Base-by-base conservation (phyloP, 2,797 vertebrate species). In the Syngnathus acus region DNA sequence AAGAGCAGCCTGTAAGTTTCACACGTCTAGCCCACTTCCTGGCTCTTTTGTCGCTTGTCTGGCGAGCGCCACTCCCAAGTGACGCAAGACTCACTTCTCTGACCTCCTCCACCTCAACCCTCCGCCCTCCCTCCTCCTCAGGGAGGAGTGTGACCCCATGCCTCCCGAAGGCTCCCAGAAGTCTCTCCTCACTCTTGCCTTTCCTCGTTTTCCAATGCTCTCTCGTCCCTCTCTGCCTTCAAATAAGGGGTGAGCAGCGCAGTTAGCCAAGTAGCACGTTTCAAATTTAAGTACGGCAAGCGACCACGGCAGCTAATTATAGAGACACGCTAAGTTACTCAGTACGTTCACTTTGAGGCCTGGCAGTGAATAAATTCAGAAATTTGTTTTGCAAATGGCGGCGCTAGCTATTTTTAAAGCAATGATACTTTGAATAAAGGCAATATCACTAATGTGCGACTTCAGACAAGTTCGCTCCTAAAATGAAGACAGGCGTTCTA, bases 1-100 rank as follows among this genome's bases (percentile, higher is more conserved):
- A 95, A 94, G 86, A 95, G 93, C 78, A 95, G 87, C 87, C 82
- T 97, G 97, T 99, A 89, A 99, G 97, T 98, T 86, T 76, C 65
- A 75, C 69, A 69, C 9, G 68, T 80, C 81, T 78, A 66, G 69
- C 54, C 72, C 16, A 72, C 65, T 77, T 82, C 73, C 71, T 76
- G 77, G 79, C 58, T 78, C 72, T 82, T 80, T 82, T 68, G 83
- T 74, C 68, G 67, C n/a, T 45, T 43, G 40, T 62, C 60, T 62
- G 60, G 21, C 21, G 23, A 62, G 42, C 11, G 40, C 82, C 57
- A 66, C 78, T 68, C 79, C 43, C 48, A 75, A 68, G 68, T 42
- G 6, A 4, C 58, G 53, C 64, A 62, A 62, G 63, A 76, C 67
- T 83, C 67, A 45, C 82, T 73, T 73, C 65, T 71, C 65, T 71